phyloP scores from a whole-genome alignment of 2,113 vertebrate species.

The Paraplagusia blochii region DNA sequence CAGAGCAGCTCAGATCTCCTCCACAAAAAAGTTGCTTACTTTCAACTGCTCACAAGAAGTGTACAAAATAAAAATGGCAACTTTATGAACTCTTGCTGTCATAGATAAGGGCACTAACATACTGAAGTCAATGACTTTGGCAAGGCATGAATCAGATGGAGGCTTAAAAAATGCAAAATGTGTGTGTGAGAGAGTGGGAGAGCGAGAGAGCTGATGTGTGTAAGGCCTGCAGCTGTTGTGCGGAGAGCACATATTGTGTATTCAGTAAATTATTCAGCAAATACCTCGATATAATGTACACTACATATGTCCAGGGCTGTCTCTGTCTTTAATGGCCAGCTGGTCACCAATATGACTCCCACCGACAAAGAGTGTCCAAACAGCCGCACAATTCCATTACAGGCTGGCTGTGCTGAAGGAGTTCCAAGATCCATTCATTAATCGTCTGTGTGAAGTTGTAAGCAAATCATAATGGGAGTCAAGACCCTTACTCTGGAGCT shows the following conservation, averaged over 20 bases:
- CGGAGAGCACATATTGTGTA: constrained; percentile 63
- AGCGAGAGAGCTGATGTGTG: constrained; percentile 38
- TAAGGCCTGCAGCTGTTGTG: constrained; percentile 63
- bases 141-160: constrained; percentile 66
- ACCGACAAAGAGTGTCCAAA: constrained; percentile 69
- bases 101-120: constrained; percentile 64
- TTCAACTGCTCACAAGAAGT: constrained; percentile 38
- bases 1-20: neutral
- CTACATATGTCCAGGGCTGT: constrained; percentile 78
- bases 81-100: constrained; percentile 53
- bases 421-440: constrained; percentile 78
- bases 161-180: constrained; percentile 37
- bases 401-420: constrained; percentile 65
- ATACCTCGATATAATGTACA: constrained; percentile 78
- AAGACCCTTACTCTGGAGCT: constrained; percentile 66
- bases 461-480: constrained; percentile 78
- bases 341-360: constrained; percentile 80
- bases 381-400: constrained; percentile 74
- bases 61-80: constrained; percentile 57
- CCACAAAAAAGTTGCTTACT: constrained; percentile 32
- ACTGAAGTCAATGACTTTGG: constrained; percentile 69
- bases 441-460: constrained; percentile 77
- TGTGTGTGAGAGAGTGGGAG: constrained; percentile 19
- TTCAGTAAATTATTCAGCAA: constrained; percentile 81
- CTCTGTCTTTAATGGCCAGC: constrained; percentile 78